phyloP scores from a whole-genome alignment of 2,888 invertebrate species.

The Acleris literana region DNA sequence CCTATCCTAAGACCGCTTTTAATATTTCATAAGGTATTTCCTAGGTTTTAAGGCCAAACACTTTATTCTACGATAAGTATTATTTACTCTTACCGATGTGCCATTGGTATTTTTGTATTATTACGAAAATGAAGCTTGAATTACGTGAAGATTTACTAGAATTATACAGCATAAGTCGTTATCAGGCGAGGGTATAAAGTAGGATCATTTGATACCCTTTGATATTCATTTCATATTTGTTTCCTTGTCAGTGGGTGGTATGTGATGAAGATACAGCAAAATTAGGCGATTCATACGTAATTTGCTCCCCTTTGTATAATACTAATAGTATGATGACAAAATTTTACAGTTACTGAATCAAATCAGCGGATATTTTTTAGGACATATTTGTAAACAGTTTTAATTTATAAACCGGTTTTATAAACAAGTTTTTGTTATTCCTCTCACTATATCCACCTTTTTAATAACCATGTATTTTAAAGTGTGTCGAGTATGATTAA shows the following conservation, averaged over 20 bases:
- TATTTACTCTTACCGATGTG: background rate
- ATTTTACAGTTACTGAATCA: background rate
- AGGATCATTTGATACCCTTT: background rate
- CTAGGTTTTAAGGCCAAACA: no score
- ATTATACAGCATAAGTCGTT: background rate
- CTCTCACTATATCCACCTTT: background rate
- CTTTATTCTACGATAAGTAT: no score
- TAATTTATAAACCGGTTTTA: no score
- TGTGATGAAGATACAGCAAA: conserved; percentile 3
- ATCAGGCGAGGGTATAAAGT: background rate
- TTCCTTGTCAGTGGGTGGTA: background rate
- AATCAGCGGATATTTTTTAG: background rate
- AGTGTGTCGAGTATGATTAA: conserved; percentile 13
- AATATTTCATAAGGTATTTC: background rate
- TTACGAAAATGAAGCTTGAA: background rate
- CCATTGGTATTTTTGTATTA: conserved; percentile 3
- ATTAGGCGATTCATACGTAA: conserved; percentile 5
- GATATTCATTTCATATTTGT: conserved; percentile 3
- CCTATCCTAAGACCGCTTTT: background rate
- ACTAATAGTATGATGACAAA: background rate
- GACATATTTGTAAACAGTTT: no score
- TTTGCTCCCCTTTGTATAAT: background rate
- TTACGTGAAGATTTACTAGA: background rate
- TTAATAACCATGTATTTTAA: background rate
- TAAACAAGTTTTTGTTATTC: no score